phyloP scores from a whole-genome alignment of 1,140 invertebrate genomes.

The Drosophila ogumai region DNA sequence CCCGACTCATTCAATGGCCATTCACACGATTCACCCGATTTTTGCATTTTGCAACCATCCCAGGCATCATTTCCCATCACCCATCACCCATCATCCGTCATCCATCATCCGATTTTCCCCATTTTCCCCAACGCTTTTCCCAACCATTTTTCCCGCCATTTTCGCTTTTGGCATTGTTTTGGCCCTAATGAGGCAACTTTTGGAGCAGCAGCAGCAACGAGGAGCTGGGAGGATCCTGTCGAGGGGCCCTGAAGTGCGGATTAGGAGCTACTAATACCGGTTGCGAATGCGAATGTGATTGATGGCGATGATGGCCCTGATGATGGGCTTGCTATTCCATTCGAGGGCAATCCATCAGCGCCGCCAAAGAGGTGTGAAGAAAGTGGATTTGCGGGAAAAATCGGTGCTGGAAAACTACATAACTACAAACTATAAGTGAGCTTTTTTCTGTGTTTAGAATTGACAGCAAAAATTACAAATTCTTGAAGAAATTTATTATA shows the following conservation, averaged over 20 bases:
- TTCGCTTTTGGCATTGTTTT: constrained; percentile 40
- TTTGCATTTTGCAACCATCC: constrained; percentile 30
- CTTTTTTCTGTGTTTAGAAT: not conserved
- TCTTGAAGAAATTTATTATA: not conserved
- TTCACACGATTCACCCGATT: constrained; percentile 54
- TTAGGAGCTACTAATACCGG: constrained; percentile 30
- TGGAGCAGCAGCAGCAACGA: constrained; percentile 6
- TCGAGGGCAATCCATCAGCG: constrained; percentile 32
- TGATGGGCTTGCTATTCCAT: constrained; percentile 8
- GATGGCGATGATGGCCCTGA: constrained; percentile 12
- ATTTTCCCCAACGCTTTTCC: not conserved
- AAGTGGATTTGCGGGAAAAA: constrained; percentile 20
- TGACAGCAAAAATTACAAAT: not conserved
- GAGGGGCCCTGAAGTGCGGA: constrained; percentile 33
- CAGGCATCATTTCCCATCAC: not conserved
- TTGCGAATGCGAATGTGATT: constrained; percentile 15
- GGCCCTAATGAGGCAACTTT: constrained; percentile 51
- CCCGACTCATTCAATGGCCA: constrained; percentile 54
- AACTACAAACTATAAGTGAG: not conserved
- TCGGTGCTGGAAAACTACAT: not conserved
- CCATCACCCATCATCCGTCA: not conserved
- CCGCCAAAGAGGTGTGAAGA: constrained; percentile 28
- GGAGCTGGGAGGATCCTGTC: constrained; percentile 5
- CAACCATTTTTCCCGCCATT: constrained; percentile 10
- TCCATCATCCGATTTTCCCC: not conserved